Evolutionary conservation across 2,888 invertebrate species (phyloP).

Genomic region (Euzetes globulus): DNA sequence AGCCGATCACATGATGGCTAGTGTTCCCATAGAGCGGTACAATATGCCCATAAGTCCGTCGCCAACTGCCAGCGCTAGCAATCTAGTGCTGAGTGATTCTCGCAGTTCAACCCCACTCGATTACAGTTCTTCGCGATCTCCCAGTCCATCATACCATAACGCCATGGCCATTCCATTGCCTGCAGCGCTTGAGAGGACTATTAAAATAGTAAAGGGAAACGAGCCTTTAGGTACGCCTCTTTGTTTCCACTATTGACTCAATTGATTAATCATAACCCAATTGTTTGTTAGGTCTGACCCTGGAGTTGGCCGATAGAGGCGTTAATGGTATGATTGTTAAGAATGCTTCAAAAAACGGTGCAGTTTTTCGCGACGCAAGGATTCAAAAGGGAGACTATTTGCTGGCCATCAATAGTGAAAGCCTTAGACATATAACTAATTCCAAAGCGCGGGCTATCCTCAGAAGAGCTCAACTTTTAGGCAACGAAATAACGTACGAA

Average conservation of each 20-base stretch:
- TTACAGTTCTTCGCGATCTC: constrained; percentile 33
- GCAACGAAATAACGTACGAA: constrained; percentile 54
- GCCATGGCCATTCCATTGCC: constrained; percentile 48
- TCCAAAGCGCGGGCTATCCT: constrained; percentile 56
- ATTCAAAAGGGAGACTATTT: constrained; percentile 56
- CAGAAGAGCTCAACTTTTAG: constrained; percentile 54
- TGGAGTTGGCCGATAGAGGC: constrained; percentile 55
- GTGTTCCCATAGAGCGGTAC: constrained; percentile 12
- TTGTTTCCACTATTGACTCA: not conserved
- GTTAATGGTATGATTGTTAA: constrained; percentile 55
- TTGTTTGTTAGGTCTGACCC: constrained; percentile 51
- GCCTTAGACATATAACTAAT: constrained; percentile 54
- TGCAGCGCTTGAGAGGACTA: constrained; percentile 52
- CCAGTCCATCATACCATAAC: constrained; percentile 17
- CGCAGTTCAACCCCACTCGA: constrained; percentile 40
- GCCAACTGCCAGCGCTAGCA: constrained; percentile 25
- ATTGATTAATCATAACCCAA: constrained; percentile 21
- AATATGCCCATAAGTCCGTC: constrained; percentile 12
- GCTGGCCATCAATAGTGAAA: constrained; percentile 56
- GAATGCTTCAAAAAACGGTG: constrained; percentile 52
- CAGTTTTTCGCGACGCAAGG: constrained; percentile 55
- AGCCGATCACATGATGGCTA: constrained; percentile 16
- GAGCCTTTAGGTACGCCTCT: constrained; percentile 52
- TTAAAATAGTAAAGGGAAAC: constrained; percentile 54
- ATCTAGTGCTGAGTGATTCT: constrained; percentile 37